Evolutionary conservation across 1,140 invertebrate species (phyloP).

Genomic region (Drosophila micromelanica): DNA sequence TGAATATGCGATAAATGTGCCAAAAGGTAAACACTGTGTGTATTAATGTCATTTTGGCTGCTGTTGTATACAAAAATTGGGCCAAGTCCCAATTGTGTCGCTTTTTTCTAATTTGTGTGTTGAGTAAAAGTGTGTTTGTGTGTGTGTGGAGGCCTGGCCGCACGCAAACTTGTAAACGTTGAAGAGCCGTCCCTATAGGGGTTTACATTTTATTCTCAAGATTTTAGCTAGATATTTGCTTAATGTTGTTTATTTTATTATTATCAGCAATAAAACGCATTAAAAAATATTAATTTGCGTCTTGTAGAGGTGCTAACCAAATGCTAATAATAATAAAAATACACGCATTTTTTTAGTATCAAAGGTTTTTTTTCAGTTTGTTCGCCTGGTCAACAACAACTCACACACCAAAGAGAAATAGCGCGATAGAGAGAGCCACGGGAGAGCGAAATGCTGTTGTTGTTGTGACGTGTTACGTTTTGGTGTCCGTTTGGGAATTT

Average conservation of each 20-base stretch:
- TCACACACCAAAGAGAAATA: constrained; percentile 9
- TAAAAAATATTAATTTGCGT: constrained; percentile 25
- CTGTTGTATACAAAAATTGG: constrained; percentile 49
- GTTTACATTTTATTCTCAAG: constrained; percentile 12
- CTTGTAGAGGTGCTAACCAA: constrained; percentile 47
- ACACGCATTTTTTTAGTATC: constrained; percentile 29
- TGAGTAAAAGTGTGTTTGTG: neutral
- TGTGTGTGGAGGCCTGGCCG: constrained; percentile 54
- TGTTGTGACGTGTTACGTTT: constrained; percentile 62
- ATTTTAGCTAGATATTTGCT: constrained; percentile 37
- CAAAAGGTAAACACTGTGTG: constrained; percentile 27
- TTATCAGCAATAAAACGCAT: constrained; percentile 21
- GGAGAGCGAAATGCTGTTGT: constrained; percentile 32
- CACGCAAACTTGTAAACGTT: constrained; percentile 43
- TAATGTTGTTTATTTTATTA: constrained; percentile 23
- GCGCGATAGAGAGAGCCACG: constrained; percentile 1
- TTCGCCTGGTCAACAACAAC: constrained; percentile 24
- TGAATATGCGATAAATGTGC: constrained; percentile 3
- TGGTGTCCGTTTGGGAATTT: constrained; percentile 31
- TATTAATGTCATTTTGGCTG: constrained; percentile 31
- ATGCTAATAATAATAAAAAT: constrained; percentile 41
- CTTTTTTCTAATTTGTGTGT: constrained; percentile 40
- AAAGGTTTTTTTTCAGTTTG: constrained; percentile 25
- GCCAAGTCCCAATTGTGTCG: constrained; percentile 41
- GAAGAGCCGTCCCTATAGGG: constrained; percentile 14